phyloP scores from a whole-genome alignment of 1,140 invertebrate genomes.

The Diorhabda carinulata region DNA sequence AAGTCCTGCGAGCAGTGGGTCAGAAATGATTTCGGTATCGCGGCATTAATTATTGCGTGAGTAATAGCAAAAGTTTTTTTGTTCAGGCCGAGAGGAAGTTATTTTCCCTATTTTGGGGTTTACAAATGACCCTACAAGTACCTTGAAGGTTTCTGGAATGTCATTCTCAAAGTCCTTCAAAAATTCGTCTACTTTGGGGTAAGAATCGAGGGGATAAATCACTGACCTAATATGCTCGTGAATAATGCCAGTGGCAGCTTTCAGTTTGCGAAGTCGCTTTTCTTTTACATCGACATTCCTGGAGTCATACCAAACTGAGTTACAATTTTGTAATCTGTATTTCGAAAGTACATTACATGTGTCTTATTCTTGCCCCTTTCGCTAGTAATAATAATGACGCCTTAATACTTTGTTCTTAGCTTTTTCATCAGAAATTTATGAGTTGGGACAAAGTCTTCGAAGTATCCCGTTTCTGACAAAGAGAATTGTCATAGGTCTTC shows the following conservation, averaged over 20 bases:
- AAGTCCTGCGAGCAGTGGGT: neutral
- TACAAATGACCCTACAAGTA: neutral
- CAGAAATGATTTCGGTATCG: neutral
- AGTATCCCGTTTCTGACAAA: neutral
- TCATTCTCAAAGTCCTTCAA: slow-evolving; percentile 7
- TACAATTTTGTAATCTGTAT: neutral
- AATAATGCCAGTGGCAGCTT: slow-evolving; percentile 5
- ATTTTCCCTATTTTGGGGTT: neutral
- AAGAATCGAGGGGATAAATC: slow-evolving; percentile 5
- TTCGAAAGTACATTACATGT: slow-evolving; percentile 4
- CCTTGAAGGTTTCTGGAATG: slow-evolving; percentile 9
- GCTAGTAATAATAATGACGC: slow-evolving; percentile 1
- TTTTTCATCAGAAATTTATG: neutral
- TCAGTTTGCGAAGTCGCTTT: neutral
- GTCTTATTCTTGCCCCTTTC: neutral
- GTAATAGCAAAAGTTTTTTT: slow-evolving; percentile 2
- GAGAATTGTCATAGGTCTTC: neutral
- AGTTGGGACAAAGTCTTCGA: neutral
- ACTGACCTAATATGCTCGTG: slow-evolving; percentile 7
- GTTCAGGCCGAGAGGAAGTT: neutral
- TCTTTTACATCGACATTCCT: no score
- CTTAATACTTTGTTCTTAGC: slow-evolving; percentile 7
- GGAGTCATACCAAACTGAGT: no score
- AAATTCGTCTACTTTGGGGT: slow-evolving; percentile 8
- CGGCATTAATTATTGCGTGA: slow-evolving; percentile 10